Base-by-base conservation (phyloP, 2,113 vertebrate genomes). In the Myotis brandtii region DNA sequence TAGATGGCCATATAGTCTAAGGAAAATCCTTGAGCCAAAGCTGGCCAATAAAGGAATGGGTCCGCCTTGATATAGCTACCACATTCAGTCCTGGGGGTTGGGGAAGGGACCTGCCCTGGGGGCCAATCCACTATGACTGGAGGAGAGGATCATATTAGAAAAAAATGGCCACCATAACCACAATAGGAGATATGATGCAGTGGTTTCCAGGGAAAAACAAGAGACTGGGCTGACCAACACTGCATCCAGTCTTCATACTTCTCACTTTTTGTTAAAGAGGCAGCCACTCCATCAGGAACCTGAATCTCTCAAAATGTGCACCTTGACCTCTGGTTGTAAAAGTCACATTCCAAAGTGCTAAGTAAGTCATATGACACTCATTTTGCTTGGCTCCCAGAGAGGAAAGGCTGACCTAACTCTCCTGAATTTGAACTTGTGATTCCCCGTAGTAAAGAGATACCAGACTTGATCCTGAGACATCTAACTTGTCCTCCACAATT, bases 371-470 rank as follows among this genome's bases (percentile, higher is more conserved):
- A 73, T 79, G 62, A 64, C 43, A 56, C 20, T 93, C 32, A 43
- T 30, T 80, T 37, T 62, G 25, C 32, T 37, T 83, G 73, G 48
- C 73, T 95, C 43, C 40, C 77, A 32, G 25, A 75, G 48, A 66
- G 43, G 72, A 89, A 93, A 95, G 43, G 40, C 75, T 91, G 82
- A 91, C 50, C 50, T 67, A 48, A 59, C 75, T 48, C 43, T 91
- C 87, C 59, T 87, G 48, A 95, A 97, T 73, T 48, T 82, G 48
- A 94, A 84, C 79, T 93, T 97, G 52, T 70, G 83, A 91, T 90
- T 95, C n/a, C 81, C 64, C 64, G 7, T 91, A 95, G 73, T 80
- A 67, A 77, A 86, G 54, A 50, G 54, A 86, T 76, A 83, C 40
- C 83, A 77, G 30, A 84, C 7, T 75, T 79, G 86, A 87, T 80